Base-by-base conservation (phyloP, 2,797 vertebrate genomes). In the Chaunax sp. region DNA sequence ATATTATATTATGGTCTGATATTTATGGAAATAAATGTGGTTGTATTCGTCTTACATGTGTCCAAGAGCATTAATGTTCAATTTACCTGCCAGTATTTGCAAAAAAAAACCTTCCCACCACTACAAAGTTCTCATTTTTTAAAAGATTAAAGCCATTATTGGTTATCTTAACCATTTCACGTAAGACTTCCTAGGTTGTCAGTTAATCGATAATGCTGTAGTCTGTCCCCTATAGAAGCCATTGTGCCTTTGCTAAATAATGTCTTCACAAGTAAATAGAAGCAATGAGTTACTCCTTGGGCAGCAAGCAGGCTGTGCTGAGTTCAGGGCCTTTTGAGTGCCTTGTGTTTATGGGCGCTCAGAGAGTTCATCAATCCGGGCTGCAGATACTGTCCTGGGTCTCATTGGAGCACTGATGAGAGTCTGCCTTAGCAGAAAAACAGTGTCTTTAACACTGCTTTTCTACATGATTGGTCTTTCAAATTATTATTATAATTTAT, bases 291-390 rank as follows among this genome's bases (percentile, higher is more conserved):
- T 52, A 18, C 53, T 77, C 56, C 53, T 54, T 43, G 46, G 64
- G 52, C 76, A 53, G 35, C 69, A 69, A 62, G 67, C 43, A 75
- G 73, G 74, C 38, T 13, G 58, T 78, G 63, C 60, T 64, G 72
- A 76, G 62, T 71, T 75, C 70, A 67, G 52, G 45, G 58, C 53
- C 72, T 72, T 81, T 62, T 59, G 41, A 74, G 55, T 58, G 12
- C 45, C 44, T 72, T 1, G 49, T 75, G 19, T 88, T 80, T 74
- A 73, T 49, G 47, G 64, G n/a, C n/a, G n/a, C n/a, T n/a, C n/a
- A n/a, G n/a, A n/a, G 46, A 58, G 19, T 61, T 79, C 53, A 76
- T 87, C 49, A 68, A 30, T 69, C 72, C n/a, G 18, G 62, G 44
- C 13, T 51, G 35, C 30, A 78, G 70, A 69, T 72, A 16, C 11